Evolutionary conservation across 2,113 vertebrate species (phyloP), one percentile per base, ranked within the genome.

Genomic region (Caranx melampygus): DNA sequence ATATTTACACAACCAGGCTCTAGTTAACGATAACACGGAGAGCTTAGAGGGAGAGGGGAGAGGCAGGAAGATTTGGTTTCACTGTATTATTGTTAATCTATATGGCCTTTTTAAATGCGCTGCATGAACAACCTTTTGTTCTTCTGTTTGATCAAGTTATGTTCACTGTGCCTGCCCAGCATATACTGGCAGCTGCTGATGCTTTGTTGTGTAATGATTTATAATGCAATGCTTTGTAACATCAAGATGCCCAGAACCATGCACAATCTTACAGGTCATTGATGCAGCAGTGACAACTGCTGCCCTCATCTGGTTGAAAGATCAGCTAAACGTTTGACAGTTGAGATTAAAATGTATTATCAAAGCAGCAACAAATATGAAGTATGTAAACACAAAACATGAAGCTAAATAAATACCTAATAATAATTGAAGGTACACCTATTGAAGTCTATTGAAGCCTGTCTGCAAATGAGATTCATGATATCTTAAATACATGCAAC

Each of bases 261-360:
- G 55, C 6, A 0, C 33, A 21, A 45, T 49, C 16, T 44, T 8
- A 11, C 16, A 55, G 34, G 18, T 40, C 33, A 15, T 62, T 7
- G 2, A 45, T 60, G 20, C 72, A 0, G 26, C 12, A 33, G n/a
- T 8, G 2, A 9, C 34, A 34, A 5, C 34, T 75, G 72, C 79
- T 87, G 84, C 81, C 87, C 79, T 67, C 88, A 71, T 35, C 70
- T 87, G 82, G 83, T 60, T 11, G 1, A 51, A 14, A 51, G 52
- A 81, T 61, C 34, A 40, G 42, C 31, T 37, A 34, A 14, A 82
- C 26, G 26, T 42, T 16, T 47, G 20, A 21, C 21, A 20, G 2
- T 15, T 67, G 5, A 9, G 40, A 13, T 34, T 20, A 14, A 74
- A 65, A 52, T 58, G 4, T 51, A 55, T 51, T 7, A 8, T 26